Conservation (phyloP, 2,888 invertebrate genomes). For the Drosophila kanekoi region DNA sequence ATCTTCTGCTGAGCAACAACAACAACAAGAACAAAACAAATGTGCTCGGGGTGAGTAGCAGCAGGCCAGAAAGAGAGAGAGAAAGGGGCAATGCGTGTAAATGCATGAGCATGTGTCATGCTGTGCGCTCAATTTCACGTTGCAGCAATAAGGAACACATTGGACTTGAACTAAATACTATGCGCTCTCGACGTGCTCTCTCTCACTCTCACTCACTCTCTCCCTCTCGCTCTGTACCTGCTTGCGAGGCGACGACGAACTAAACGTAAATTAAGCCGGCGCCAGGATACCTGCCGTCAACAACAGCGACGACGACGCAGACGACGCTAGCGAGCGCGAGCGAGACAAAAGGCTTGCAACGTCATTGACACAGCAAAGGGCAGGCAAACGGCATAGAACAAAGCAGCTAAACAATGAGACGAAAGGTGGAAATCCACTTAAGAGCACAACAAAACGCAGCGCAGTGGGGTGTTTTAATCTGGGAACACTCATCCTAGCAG, state of each 20-base stretch:
- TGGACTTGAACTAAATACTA: slow-evolving; percentile 70
- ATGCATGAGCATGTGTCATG: slow-evolving; percentile 50
- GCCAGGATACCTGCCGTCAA: slow-evolving; percentile 81
- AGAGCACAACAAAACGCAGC: slow-evolving; percentile 52
- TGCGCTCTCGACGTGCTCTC: slow-evolving; percentile 2
- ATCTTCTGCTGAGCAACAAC: slow-evolving; percentile 39
- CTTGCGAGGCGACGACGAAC: slow-evolving; percentile 39
- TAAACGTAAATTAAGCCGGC: slow-evolving; percentile 78
- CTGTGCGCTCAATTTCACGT: slow-evolving; percentile 60
- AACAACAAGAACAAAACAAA: slow-evolving; percentile 37
- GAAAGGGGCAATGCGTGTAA: slow-evolving; percentile 20
- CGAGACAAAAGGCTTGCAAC: slow-evolving; percentile 70
- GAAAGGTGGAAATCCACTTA: slow-evolving; percentile 79
- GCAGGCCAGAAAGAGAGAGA: slow-evolving; percentile 15
- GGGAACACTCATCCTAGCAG: slow-evolving; percentile 26
- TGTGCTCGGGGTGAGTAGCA: slow-evolving; percentile 64
- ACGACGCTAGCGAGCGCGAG: slow-evolving; percentile 18
- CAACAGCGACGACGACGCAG: slow-evolving; percentile 29
- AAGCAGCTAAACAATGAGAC: slow-evolving; percentile 56
- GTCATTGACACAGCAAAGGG: slow-evolving; percentile 69
- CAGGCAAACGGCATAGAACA: slow-evolving; percentile 60
- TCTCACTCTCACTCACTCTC: slow-evolving; percentile 5
- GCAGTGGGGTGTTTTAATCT: slow-evolving; percentile 39
- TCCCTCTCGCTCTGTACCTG: slow-evolving; percentile 42
- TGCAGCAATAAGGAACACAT: slow-evolving; percentile 62